These are phyloP conservation scores for Calliphora vomitoria DNA, from an alignment of 2,888 invertebrate genomes.

Conservation along the genomic window DNA sequence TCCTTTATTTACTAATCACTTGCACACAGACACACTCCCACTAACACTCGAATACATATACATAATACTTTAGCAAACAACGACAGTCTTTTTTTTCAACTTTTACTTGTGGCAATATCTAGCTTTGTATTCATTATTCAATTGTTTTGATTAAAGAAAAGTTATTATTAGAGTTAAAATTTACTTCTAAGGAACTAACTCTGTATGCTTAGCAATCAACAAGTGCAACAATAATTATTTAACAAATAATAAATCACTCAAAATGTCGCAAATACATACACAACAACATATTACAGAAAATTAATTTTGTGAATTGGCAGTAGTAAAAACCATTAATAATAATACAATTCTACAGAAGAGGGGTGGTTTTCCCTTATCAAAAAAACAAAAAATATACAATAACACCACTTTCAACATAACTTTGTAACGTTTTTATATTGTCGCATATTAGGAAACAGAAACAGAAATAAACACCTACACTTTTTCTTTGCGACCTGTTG, in stretches of 20 bases:
- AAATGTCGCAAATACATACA: background rate
- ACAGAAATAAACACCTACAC: background rate
- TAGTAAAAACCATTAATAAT: background rate
- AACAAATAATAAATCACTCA: background rate
- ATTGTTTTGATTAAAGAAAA: background rate
- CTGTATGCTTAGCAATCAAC: background rate
- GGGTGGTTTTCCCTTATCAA: background rate
- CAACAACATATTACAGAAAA: background rate
- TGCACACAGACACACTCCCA: too few species aligned
- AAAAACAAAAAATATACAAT: background rate
- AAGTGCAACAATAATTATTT: background rate
- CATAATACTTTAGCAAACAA: background rate
- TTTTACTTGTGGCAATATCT: background rate
- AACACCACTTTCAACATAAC: background rate
- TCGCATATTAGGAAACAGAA: background rate
- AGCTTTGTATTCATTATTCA: background rate
- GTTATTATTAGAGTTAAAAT: background rate
- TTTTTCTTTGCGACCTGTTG: conserved; percentile 69
- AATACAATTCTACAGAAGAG: background rate
- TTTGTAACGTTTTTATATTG: conserved; percentile 6
- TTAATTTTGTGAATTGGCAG: background rate
- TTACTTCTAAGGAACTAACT: too few species aligned
- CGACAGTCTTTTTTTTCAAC: too few species aligned
- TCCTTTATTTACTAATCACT: conserved; percentile 1
- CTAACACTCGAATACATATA: background rate